These are phyloP conservation scores for Mastacembelus armatus DNA, from an alignment of 2,797 vertebrate species.

Conservation along the genomic window DNA sequence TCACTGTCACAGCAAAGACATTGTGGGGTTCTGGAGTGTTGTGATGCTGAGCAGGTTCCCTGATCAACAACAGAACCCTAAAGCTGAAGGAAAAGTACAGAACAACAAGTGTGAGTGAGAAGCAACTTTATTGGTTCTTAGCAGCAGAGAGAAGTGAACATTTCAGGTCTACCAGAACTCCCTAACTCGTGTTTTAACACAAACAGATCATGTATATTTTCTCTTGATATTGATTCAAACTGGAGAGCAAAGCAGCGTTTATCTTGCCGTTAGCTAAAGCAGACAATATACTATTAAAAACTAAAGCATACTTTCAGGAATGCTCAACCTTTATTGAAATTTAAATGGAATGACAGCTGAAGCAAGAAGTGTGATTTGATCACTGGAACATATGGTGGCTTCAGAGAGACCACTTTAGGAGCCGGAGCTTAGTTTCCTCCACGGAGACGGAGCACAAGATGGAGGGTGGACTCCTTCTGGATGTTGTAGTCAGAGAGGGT, in stretches of 20 bases:
- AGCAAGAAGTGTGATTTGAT: not conserved
- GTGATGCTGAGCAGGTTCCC: too few relatives aligned
- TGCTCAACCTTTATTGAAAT: conserved; percentile 37
- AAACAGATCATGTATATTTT: too few relatives aligned
- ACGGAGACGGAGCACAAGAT: conserved; percentile 39
- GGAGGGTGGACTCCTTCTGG: conserved; percentile 56
- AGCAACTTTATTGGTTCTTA: conserved; percentile 28
- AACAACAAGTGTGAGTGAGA: not conserved
- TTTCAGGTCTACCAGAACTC: too few relatives aligned
- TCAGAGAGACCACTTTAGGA: not conserved
- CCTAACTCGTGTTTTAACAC: too few relatives aligned
- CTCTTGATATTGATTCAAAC: not conserved
- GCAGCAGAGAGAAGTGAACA: not conserved
- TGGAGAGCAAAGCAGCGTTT: not conserved
- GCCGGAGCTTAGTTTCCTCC: conserved; percentile 46
- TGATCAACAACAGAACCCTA: too few relatives aligned
- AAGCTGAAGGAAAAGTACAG: too few relatives aligned
- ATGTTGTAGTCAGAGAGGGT: conserved; percentile 54
- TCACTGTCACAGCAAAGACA: too few relatives aligned
- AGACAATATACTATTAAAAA: not conserved
- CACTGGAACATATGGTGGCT: not conserved
- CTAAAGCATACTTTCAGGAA: conserved; percentile 20
- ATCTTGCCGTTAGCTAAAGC: not conserved
- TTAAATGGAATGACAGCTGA: not conserved
- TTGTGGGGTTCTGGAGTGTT: too few relatives aligned